Evolutionary conservation across 2,113 vertebrate species (phyloP).

Genomic region (Cheilinus undulatus): DNA sequence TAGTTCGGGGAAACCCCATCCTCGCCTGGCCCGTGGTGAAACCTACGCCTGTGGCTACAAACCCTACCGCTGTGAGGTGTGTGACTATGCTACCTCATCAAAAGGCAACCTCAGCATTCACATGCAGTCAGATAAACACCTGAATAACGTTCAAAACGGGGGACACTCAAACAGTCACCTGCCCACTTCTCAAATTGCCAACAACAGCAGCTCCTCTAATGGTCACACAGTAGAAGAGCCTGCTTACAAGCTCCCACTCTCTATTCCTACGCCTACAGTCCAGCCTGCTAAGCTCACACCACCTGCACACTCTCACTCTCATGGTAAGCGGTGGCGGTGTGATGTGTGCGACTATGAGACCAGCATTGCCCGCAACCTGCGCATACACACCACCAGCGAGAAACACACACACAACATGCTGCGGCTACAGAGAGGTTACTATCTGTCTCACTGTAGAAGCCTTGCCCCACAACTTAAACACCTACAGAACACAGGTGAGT

Average conservation of each 20-base stretch:
- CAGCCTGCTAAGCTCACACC: conserved; percentile 63
- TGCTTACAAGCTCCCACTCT: conserved; percentile 67
- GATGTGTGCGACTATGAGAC: conserved; percentile 99
- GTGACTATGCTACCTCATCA: conserved; percentile 99
- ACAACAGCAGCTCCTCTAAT: conserved; percentile 63
- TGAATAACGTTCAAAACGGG: conserved; percentile 98
- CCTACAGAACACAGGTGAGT: conserved; percentile 86
- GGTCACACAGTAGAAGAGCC: conserved; percentile 66
- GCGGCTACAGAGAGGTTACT: conserved; percentile 96
- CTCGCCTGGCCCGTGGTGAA: conserved; percentile 95
- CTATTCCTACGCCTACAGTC: conserved; percentile 52
- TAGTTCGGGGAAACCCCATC: conserved; percentile 95
- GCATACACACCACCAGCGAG: conserved; percentile 99
- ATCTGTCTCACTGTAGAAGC: conserved; percentile 94
- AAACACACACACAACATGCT: conserved; percentile 99
- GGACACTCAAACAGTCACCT: conserved; percentile 83
- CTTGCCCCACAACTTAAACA: conserved; percentile 89
- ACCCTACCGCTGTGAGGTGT: conserved; percentile 98
- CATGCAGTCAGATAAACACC: conserved; percentile 99
- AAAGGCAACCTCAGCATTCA: conserved; percentile 99
- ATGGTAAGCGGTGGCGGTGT: conserved; percentile 91
- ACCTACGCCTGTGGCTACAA: conserved; percentile 99
- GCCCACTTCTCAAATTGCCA: conserved; percentile 62
- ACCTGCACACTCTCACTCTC: conserved; percentile 75
- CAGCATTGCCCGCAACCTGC: conserved; percentile 97